Evolutionary conservation across 1,140 invertebrate species (phyloP), one percentile per base, ranked within the genome.

Genomic region (Rhynchophorus ferrugineus): DNA sequence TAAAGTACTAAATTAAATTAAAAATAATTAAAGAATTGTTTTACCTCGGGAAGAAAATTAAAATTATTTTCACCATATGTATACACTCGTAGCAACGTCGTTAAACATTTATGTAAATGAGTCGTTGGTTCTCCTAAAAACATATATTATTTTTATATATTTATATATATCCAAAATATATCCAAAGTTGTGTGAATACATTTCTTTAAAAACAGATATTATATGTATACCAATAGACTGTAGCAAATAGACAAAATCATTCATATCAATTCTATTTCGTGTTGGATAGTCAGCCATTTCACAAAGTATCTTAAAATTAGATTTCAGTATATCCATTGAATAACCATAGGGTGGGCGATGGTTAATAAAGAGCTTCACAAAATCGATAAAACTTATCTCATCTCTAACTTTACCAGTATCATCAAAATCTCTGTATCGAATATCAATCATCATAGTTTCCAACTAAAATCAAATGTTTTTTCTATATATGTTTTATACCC

Each of bases 361-460:
- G 64, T 87, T 87, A 16, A 85, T 68, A 57, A 83, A 87, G 36
- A 87, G 64, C 67, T 77, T 81, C 1, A 87, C 78, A 60, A 87
- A 85, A 29, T 84, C 78, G 20, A 81, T 76, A 53, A 87, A 83
- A 50, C 76, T 75, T 35, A 87, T 77, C 43, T 80, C 72, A 0
- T 75, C 71, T 1, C 73, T 62, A 16, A 76, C 67, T 44, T 70
- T 51, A 2, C 74, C 75, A 8, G 68, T 74, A 42, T 75, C 67
- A 8, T 77, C 72, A 59, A 77, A 79, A 44, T 76, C 67, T 52
- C 75, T 76, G 56, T 77, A 81, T 50, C 77, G 77, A 5, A 83
- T 73, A 70, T 88, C 83, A 36, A 77, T 75, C 54, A 83, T 59
- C 59, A 87, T 74, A 57, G 80, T 78, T 58, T 84, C 78, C 43